These are phyloP conservation scores for Phyllostomus hastatus DNA, from an alignment of 2,113 vertebrate genomes.

Conservation along the genomic window DNA sequence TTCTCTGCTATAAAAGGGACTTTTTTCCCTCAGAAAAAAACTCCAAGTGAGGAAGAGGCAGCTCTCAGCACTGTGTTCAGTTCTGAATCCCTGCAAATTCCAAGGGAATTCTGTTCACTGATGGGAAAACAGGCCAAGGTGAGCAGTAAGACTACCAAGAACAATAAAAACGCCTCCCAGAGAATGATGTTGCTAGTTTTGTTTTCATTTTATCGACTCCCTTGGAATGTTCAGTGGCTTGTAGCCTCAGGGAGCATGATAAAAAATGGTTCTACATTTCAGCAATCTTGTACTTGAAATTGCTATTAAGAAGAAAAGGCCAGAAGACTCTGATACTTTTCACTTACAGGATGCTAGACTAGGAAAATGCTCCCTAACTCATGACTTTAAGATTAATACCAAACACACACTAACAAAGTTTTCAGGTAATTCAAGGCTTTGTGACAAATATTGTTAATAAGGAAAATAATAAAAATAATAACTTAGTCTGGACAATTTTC, in stretches of 20 bases:
- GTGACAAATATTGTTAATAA: neutral
- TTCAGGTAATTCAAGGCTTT: neutral
- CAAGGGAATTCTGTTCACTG: neutral
- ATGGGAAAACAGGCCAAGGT: too few species aligned
- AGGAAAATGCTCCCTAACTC: neutral
- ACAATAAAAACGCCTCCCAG: neutral
- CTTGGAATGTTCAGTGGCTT: neutral
- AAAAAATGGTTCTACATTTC: conserved; percentile 51
- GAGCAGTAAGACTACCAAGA: too few species aligned
- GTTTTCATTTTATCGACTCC: conserved; percentile 34
- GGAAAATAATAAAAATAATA: neutral
- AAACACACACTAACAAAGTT: neutral
- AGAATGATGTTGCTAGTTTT: neutral
- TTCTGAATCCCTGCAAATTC: neutral
- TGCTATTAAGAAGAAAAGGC: conserved; percentile 50
- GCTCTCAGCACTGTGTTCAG: neutral
- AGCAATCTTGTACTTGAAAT: conserved; percentile 44
- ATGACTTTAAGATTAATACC: neutral
- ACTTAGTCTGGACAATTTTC: neutral
- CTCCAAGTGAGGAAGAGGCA: neutral
- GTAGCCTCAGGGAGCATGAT: conserved; percentile 21
- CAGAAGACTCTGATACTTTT: neutral
- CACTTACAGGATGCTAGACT: neutral
- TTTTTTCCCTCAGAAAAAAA: neutral
- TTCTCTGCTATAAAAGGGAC: neutral